Conservation (phyloP, 2,888 invertebrate species). For the Gymnoscelis rufifasciata region DNA sequence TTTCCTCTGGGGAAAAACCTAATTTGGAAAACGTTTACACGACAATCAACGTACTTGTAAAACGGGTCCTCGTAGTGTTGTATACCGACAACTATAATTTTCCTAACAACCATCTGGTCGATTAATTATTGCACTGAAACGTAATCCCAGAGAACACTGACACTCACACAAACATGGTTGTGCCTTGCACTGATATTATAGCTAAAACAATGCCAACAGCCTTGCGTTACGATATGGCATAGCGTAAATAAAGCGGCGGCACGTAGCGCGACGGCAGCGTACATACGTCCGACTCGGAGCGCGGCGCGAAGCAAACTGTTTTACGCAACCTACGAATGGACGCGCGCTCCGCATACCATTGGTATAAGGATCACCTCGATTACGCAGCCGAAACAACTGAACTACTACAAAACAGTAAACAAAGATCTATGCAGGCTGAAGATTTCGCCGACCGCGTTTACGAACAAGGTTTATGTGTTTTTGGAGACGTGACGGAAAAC, state of each 20-base stretch:
- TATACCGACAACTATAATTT: slow-evolving; percentile 70
- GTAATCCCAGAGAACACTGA: slow-evolving; percentile 37
- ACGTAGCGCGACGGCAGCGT: slow-evolving; percentile 38
- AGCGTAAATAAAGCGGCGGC: slow-evolving; percentile 48
- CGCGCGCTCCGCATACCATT: slow-evolving; percentile 63
- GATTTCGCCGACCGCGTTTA: slow-evolving; percentile 45
- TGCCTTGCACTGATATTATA: slow-evolving; percentile 41
- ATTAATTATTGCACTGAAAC: slow-evolving; percentile 42
- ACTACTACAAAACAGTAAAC: slow-evolving; percentile 58
- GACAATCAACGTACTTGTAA: slow-evolving; percentile 58
- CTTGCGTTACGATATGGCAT: slow-evolving; percentile 52
- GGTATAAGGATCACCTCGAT: slow-evolving; percentile 71
- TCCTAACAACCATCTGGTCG: slow-evolving; percentile 69
- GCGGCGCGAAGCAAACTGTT: slow-evolving; percentile 52
- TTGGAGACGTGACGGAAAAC: slow-evolving; percentile 31
- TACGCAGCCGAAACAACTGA: slow-evolving; percentile 59
- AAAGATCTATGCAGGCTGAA: slow-evolving; percentile 46
- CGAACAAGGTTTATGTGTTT: slow-evolving; percentile 32
- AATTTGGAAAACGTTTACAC: slow-evolving; percentile 21
- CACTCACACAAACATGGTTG: slow-evolving; percentile 46
- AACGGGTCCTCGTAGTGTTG: slow-evolving; percentile 72
- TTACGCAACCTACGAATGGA: slow-evolving; percentile 55
- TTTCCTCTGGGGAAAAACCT: slow-evolving; percentile 26
- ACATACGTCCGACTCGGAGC: slow-evolving; percentile 56
- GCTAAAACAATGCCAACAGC: slow-evolving; percentile 51